phyloP scores from a whole-genome alignment of 2,888 invertebrate genomes.

The Athalia circularis region DNA sequence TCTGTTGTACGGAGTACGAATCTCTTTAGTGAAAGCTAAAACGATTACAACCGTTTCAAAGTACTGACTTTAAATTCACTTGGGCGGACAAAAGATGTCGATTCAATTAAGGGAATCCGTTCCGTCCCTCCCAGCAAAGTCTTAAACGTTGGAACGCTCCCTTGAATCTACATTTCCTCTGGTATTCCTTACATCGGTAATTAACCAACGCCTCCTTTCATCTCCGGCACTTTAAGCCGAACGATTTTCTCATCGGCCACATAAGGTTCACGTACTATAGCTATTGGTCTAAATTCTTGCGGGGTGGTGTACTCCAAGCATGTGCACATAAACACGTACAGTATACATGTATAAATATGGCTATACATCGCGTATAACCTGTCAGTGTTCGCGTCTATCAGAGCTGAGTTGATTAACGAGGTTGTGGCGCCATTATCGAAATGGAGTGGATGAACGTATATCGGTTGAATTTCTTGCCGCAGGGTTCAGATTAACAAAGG shows the following conservation, averaged over 20 bases:
- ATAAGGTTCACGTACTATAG: background rate
- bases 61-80: background rate
- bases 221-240: constrained; percentile 1
- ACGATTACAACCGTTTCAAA: constrained; percentile 10
- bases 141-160: background rate
- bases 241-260: constrained; percentile 23
- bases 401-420: constrained; percentile 28
- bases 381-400: constrained; percentile 7
- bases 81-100: background rate
- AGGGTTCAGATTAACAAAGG: constrained; percentile 35
- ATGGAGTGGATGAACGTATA: constrained; percentile 7
- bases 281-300: constrained; percentile 13
- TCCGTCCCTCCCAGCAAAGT: background rate
- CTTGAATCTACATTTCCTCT: constrained; percentile 13
- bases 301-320: background rate
- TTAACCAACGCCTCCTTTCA: constrained; percentile 35
- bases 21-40: background rate
- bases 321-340: background rate
- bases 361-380: background rate
- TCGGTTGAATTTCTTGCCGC: constrained; percentile 26
- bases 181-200: constrained; percentile 7
- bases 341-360: background rate
- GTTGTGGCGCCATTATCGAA: constrained; percentile 23
- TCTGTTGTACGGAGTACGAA: no score
- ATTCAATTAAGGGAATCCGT: constrained; percentile 23